Evolutionary conservation across 2,888 invertebrate species (phyloP).

Genomic region (Cylloceria caligata): DNA sequence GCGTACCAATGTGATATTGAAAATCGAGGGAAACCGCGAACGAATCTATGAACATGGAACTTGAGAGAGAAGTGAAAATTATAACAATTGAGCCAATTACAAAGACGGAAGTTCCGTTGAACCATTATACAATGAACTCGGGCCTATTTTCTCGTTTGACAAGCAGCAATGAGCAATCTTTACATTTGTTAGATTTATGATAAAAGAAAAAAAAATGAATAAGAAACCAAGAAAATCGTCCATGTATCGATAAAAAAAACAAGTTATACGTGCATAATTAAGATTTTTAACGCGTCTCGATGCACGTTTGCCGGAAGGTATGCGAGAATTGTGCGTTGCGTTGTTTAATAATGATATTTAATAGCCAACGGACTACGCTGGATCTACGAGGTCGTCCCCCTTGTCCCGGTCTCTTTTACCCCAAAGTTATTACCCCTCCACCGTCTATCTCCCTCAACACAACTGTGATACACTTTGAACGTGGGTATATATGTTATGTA

Average conservation of each 20-base stretch:
- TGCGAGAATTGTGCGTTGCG: constrained; percentile 11
- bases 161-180: constrained; percentile 41
- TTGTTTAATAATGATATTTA: constrained; percentile 14
- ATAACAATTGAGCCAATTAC: constrained; percentile 10
- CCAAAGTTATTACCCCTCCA: neutral
- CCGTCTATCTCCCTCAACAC: constrained; percentile 80
- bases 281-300: constrained; percentile 11
- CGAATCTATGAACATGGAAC: constrained; percentile 7
- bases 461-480: constrained; percentile 84
- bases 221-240: constrained; percentile 35
- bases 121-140: neutral
- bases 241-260: constrained; percentile 27
- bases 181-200: constrained; percentile 27
- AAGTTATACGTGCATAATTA: constrained; percentile 12
- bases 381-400: constrained; percentile 68
- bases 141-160: neutral
- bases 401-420: constrained; percentile 23
- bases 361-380: constrained; percentile 74
- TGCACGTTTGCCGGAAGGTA: constrained; percentile 16
- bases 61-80: neutral
- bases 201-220: constrained; percentile 8
- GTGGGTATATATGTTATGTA: constrained; percentile 80
- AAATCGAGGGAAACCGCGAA: constrained; percentile 1
- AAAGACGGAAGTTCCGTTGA: neutral
- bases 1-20: constrained; percentile 5